Evolutionary conservation across 2,113 vertebrate species (phyloP).

Genomic region (Nothocercus nigrocapillus): DNA sequence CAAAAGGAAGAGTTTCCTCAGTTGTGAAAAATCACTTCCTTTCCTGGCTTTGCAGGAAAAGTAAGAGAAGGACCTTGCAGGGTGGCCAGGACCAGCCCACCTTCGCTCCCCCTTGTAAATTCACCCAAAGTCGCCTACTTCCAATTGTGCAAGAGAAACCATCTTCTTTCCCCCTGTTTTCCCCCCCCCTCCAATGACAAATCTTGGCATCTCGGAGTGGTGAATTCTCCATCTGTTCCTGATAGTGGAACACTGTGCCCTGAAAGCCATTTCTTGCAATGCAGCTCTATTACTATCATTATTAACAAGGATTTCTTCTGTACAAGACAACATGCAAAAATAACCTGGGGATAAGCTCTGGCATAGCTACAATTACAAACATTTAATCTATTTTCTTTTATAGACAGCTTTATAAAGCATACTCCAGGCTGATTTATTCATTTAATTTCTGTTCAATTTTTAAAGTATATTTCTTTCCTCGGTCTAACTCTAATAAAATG

Average conservation of each 20-base stretch:
- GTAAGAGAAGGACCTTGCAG: fast-evolving
- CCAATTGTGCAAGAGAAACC: not conserved
- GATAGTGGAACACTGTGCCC: not conserved
- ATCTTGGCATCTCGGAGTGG: fast-evolving
- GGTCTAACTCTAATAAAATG: fast-evolving
- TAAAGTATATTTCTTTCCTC: not conserved
- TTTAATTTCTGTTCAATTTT: not conserved
- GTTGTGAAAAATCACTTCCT: not conserved
- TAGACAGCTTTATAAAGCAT: not conserved
- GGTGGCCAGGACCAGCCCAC: not conserved
- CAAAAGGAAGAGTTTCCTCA: not conserved
- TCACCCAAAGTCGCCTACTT: fast-evolving
- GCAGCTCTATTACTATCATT: not conserved
- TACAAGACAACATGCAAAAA: not conserved
- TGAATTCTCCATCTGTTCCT: not conserved
- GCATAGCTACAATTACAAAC: not conserved
- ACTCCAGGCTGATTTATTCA: not conserved
- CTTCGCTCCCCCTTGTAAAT: not conserved
- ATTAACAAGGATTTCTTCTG: not conserved
- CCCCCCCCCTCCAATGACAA: not conserved
- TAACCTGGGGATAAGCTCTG: not conserved
- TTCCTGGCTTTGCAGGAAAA: not conserved
- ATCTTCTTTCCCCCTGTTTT: not conserved
- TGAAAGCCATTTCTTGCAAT: not conserved
- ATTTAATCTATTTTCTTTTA: not conserved